These are phyloP conservation scores for Petaurus breviceps DNA, from an alignment of 2,113 vertebrate genomes.

Conservation along the genomic window DNA sequence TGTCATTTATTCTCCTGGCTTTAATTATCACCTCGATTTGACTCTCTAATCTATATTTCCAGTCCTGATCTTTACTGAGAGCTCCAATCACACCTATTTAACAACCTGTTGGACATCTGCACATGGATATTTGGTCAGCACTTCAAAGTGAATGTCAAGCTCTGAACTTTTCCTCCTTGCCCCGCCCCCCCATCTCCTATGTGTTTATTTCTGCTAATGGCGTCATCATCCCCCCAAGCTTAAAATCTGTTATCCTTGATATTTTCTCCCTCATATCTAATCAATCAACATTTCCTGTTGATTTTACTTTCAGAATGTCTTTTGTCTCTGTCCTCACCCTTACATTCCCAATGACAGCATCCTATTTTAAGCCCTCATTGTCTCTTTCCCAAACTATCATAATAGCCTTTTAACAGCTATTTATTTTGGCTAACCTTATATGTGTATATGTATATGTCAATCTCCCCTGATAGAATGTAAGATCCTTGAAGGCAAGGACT, in stretches of 20 bases:
- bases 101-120: not conserved
- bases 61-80: not conserved
- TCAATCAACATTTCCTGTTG: not conserved
- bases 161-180: not conserved
- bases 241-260: not conserved
- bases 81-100: not conserved
- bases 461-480: not conserved
- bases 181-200: not conserved
- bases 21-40: not conserved
- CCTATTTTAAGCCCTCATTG: not conserved
- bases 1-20: not conserved
- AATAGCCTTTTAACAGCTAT: too few relatives aligned
- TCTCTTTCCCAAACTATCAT: not conserved
- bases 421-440: too few relatives aligned
- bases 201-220: not conserved
- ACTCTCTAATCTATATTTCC: not conserved
- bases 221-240: not conserved
- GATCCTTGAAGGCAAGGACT: not conserved
- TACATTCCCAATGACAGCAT: not conserved
- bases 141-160: not conserved
- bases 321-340: not conserved
- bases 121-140: not conserved
- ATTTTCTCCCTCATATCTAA: not conserved
- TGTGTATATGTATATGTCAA: not conserved
- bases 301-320: not conserved